Evolutionary conservation across 2,888 invertebrate species (phyloP).

Genomic region (Phania funesta): DNA sequence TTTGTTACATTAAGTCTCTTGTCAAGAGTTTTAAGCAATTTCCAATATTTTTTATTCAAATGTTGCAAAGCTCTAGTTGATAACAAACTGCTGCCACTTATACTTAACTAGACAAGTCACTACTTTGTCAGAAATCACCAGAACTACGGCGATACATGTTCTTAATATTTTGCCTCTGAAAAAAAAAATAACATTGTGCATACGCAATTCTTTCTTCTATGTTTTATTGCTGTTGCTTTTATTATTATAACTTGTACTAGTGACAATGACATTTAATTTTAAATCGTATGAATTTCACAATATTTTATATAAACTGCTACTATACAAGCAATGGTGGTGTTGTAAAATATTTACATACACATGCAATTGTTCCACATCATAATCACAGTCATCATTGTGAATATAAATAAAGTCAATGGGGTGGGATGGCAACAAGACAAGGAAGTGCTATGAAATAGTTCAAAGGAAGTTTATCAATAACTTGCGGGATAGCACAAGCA

Average conservation of each 20-base stretch:
- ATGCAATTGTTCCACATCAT: conserved; percentile 60
- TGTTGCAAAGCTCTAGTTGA: too few relatives aligned
- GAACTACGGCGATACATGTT: too few relatives aligned
- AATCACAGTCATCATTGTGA: conserved; percentile 38
- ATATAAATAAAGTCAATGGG: neutral
- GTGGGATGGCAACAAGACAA: neutral
- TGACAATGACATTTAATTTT: conserved; percentile 59
- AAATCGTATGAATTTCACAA: conserved; percentile 33
- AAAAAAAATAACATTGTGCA: neutral
- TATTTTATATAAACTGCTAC: neutral
- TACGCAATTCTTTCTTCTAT: neutral
- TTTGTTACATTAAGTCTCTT: too few relatives aligned
- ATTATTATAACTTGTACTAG: conserved; percentile 15
- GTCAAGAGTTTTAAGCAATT: too few relatives aligned
- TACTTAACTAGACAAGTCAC: too few relatives aligned
- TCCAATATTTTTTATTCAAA: too few relatives aligned
- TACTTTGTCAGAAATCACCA: too few relatives aligned
- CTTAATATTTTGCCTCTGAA: neutral
- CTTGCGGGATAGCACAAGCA: neutral
- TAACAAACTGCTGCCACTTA: too few relatives aligned
- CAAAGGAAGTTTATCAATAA: conserved; percentile 24
- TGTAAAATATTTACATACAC: conserved; percentile 60
- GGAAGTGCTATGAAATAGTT: neutral
- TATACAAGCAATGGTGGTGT: conserved; percentile 22
- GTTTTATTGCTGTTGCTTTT: neutral